Evolutionary conservation across 2,797 vertebrate species (phyloP), one percentile per base, ranked within the genome.

Genomic region (Ctenosaura bakeri): DNA sequence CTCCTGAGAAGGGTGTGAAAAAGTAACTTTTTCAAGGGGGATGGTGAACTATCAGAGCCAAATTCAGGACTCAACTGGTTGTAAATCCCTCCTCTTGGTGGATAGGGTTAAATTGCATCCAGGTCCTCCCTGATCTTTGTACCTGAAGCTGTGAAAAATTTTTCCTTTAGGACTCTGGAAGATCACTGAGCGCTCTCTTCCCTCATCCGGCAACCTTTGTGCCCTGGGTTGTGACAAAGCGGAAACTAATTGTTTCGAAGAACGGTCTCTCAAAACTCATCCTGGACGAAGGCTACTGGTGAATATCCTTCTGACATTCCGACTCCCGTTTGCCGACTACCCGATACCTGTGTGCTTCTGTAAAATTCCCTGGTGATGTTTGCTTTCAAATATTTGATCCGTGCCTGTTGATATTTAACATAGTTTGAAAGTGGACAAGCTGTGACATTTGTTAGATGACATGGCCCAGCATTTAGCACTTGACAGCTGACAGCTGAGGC

Each of bases 401-500:
- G 6, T 20, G 83, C 56, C 76, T 32, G 81, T 16, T 46, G 66
- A 42, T 52, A 7, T 8, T n/a, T 7, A 12, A n/a, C 54, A 22
- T 24, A 29, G 38, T 56, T 71, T 10, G 78, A 76, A 3, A 62
- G 32, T 6, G 22, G 71, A 64, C 35, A n/a, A 64, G 71, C 87
- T 42, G 59, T 6, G 38, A 10, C n/a, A 52, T 77, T 64, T 83
- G 20, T 46, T 29, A 35, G 71, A 29, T 64, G 4, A n/a, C 86
- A 77, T 46, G 89, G 10, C 18, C 20, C 0, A 26, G n/a, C 54
- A 9, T 38, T 83, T 66, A 54, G 46, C 18, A 32, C 42, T 42
- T 24, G 86, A 69, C 89, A 83, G 79, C 89, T 83, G 85, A 42
- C 82, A 5, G 56, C 16, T 26, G 14, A 77, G 13, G 59, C 6